These are phyloP conservation scores for Pogonus chalceus DNA, from an alignment of 1,140 invertebrate species.

Conservation along the genomic window DNA sequence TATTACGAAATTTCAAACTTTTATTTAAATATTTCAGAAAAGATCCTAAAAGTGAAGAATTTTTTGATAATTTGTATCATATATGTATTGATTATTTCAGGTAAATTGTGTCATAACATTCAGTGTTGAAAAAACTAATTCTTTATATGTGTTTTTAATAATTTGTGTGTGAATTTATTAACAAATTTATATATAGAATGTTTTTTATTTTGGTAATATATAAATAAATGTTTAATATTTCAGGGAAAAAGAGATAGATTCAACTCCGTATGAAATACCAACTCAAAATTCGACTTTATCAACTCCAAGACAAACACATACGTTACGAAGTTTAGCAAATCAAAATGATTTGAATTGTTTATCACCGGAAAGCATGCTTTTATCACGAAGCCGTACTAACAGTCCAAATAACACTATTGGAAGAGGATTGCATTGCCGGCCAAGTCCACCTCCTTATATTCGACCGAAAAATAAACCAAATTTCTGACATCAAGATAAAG, in stretches of 20 bases:
- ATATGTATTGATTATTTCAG: constrained; percentile 32
- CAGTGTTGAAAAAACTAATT: neutral
- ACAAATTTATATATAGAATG: too few species aligned
- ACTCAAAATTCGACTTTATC: constrained; percentile 20
- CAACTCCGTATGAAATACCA: constrained; percentile 14
- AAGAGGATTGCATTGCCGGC: constrained; percentile 27
- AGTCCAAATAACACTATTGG: constrained; percentile 28
- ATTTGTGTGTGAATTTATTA: constrained; percentile 2
- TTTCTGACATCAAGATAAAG: constrained; percentile 26
- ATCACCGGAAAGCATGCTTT: constrained; percentile 21
- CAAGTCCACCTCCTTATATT: constrained; percentile 30
- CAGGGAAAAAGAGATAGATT: constrained; percentile 18
- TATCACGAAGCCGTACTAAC: constrained; percentile 21
- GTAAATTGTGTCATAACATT: constrained; percentile 15
- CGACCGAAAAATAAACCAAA: constrained; percentile 27
- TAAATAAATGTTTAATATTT: too few species aligned
- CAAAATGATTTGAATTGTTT: constrained; percentile 18
- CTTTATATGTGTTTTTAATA: neutral
- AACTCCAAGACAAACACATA: constrained; percentile 15
- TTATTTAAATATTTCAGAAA: constrained; percentile 24
- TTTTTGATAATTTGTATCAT: constrained; percentile 32
- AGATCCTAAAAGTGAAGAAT: constrained; percentile 30
- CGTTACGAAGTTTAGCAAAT: constrained; percentile 19
- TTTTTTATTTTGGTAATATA: too few species aligned
- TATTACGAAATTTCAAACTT: constrained; percentile 5